These are phyloP conservation scores for Meleagris gallopavo DNA, from an alignment of 2,113 vertebrate species.

Conservation along the genomic window DNA sequence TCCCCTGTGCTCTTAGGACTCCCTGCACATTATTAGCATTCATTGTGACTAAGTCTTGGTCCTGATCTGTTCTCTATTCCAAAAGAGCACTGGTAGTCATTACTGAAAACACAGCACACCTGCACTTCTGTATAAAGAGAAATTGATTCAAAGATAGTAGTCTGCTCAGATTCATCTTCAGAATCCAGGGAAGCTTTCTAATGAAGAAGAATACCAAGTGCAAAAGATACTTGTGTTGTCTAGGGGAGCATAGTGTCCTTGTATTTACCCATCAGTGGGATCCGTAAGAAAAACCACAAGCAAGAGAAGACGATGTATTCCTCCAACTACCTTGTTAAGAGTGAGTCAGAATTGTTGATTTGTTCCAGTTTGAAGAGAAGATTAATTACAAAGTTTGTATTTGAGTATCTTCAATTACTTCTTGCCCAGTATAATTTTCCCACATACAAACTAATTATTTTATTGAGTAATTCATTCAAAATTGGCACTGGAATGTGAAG, in stretches of 20 bases:
- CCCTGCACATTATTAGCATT: neutral
- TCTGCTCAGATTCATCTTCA: neutral
- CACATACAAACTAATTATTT: neutral
- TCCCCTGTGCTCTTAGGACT: neutral
- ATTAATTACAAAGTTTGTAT: neutral
- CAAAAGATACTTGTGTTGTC: neutral
- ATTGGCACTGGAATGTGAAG: neutral
- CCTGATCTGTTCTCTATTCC: neutral
- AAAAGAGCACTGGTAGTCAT: neutral
- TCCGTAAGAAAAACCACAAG: neutral
- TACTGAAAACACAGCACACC: neutral
- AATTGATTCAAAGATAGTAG: neutral
- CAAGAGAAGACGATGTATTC: neutral
- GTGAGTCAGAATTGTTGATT: neutral
- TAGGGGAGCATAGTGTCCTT: neutral
- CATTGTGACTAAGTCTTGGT: neutral
- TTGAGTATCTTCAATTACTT: slow-evolving; percentile 3
- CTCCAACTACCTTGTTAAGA: neutral
- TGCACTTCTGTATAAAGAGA: neutral
- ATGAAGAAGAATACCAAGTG: neutral
- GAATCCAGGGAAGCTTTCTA: neutral
- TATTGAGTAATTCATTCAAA: neutral
- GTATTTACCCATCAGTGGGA: neutral
- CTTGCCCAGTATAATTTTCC: slow-evolving; percentile 16
- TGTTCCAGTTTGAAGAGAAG: neutral